Base-by-base conservation (phyloP, 1,140 invertebrate genomes). In the Drosophila busckii region DNA sequence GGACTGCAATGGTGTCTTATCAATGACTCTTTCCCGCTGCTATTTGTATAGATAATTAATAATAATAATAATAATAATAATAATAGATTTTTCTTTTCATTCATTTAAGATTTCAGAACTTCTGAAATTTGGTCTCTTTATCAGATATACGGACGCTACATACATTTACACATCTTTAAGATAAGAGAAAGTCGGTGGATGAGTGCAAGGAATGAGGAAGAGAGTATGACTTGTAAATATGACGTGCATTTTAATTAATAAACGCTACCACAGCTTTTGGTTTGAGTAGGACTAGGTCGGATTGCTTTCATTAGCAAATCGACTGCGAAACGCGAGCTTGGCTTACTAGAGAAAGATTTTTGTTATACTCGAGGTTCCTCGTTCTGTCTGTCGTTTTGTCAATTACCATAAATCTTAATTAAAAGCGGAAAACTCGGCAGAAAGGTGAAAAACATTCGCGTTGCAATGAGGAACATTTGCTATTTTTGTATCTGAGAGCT, bases 361-460 rank as follows among this genome's bases (percentile, higher is more conserved):
- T 38, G n/a, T 4, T 49, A 26, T 34, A 25, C 31, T 25, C 17
- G 23, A 49, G 41, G 25, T 44, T 7, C 23, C 35, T 29, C 8
- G 9, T 26, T 20, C 23, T 15, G 9, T 56, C 44, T 45, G 52
- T 63, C 63, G 38, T 53, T 64, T 54, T 25, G 54, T 56, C 73
- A 80, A 80, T 80, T 80, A 75, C 44, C 73, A 73, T 80, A 80
- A 80, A 80, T 80, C 75, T 80, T 69, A 59, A 80, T 80, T 80
- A 82, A 82, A 68, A 67, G 45, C 59, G 63, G 54, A 62, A 48
- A 78, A 78, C 63, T 54, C 40, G 54, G 53, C 45, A 29, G 61
- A 76, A 78, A 80, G 75, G 71, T 78, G 71, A 78, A 80, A 78
- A 78, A 80, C 73, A 68, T 59, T 44, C 70, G 59, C 60, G 40